Base-by-base conservation (phyloP, 2,888 invertebrate species). In the Deladenus siricidicola region DNA sequence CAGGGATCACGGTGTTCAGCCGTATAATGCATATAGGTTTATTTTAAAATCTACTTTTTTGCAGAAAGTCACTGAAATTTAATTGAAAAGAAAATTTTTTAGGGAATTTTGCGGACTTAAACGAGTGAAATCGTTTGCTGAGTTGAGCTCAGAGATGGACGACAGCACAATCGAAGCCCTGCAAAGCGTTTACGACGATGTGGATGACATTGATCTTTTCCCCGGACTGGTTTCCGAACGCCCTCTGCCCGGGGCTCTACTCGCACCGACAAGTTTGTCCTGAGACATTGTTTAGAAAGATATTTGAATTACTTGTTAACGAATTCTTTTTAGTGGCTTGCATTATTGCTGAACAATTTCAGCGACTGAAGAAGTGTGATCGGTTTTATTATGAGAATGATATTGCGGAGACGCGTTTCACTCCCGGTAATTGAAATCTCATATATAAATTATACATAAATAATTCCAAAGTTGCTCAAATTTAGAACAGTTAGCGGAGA, bases 171-270 rank as follows among this genome's bases (percentile, higher is more conserved):
- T 76, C 10, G 63, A 61, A 19, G 71, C 73, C 3, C 59, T 77
- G 21, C 55, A 67, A 49, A 62, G 65, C 8, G 73, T 73, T 4
- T 76, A 75, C 55, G 73, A 73, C n/a, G 62, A 88, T 1, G 91
- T 92, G 0, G 91, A 93, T 75, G 94, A 94, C 80, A 89, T 94
- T 60, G 82, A 94, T 80, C 83, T 94, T 2, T 94, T 94, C 85
- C 89, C 92, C 0, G 94, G 71, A 8, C 54, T 69, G 28, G 48
- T 62, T n/a, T 54, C 57, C 23, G 69, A 69, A 62, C 30, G 67
- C 30, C 70, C 69, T 8, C 47, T 64, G 49, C 49, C 34, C 30
- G 68, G 66, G 1, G 68, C 67, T 23, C 58, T 68, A 10, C 39
- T 50, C 14, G 39, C 39, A 10, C 39, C 39, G 14, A 34, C 39